These are phyloP conservation scores for Euphysa ruthae DNA, from an alignment of 30 jellyfish, hydroid and myxozoan genomes.

Conservation along the genomic window DNA sequence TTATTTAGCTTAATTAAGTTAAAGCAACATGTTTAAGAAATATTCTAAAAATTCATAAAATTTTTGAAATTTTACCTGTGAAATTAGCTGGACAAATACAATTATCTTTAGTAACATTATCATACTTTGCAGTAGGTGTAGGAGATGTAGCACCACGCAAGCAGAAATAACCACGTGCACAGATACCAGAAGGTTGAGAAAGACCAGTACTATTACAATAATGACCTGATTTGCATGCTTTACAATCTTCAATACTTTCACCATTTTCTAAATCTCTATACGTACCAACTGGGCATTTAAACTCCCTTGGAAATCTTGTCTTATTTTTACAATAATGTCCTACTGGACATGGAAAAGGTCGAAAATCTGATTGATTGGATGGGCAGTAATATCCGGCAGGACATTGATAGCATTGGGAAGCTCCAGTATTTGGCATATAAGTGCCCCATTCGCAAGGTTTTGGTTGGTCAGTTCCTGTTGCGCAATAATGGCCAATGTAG, in stretches of 20 bases:
- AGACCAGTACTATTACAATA: constrained; percentile 84
- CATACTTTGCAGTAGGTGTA: constrained; percentile 71
- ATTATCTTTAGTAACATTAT: constrained; percentile 52
- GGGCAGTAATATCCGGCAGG: constrained; percentile 86
- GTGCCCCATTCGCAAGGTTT: constrained; percentile 77
- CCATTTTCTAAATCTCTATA: constrained; percentile 67
- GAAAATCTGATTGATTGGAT: constrained; percentile 64
- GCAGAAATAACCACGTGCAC: constrained; percentile 90
- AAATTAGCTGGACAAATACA: constrained; percentile 73
- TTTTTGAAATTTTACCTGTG: constrained; percentile 56
- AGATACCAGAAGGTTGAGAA: constrained; percentile 35
- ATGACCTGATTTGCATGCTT: constrained; percentile 68
- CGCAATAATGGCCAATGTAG: constrained; percentile 82
- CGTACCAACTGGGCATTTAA: constrained; percentile 87
- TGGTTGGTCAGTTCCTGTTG: constrained; percentile 75
- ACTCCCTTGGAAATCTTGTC: constrained; percentile 54
- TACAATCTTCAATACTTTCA: constrained; percentile 49
- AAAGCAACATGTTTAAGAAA: too few relatives aligned
- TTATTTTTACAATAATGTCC: constrained; percentile 92
- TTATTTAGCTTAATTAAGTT: too few relatives aligned
- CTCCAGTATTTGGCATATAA: constrained; percentile 80
- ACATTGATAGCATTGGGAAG: constrained; percentile 51
- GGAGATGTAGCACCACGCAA: constrained; percentile 68
- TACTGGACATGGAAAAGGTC: constrained; percentile 69
- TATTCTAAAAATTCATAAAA: too few relatives aligned